Evolutionary conservation across 2,797 vertebrate species (phyloP).

Genomic region (Melanotaenia boesemani): DNA sequence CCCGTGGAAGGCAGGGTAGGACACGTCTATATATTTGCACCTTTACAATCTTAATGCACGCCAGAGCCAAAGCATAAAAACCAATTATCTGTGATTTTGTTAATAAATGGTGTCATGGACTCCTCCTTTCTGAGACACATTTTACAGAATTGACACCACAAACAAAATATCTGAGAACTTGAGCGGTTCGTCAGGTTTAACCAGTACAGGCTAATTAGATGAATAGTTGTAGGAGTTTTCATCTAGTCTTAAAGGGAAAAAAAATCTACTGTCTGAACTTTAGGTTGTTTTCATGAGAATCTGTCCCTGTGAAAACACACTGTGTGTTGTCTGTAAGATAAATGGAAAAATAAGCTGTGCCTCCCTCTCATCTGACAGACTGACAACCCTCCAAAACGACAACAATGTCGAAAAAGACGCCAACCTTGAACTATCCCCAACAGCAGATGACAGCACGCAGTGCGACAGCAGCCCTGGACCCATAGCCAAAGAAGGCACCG

Average conservation of each 20-base stretch:
- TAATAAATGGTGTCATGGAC: too few relatives aligned
- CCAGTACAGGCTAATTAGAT: neutral
- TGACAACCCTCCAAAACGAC: conserved; percentile 59
- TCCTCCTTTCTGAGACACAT: neutral
- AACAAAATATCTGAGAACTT: too few relatives aligned
- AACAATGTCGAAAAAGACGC: conserved; percentile 58
- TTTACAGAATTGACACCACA: neutral
- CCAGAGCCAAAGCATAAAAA: too few relatives aligned
- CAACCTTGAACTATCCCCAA: conserved; percentile 59
- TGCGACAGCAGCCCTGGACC: conserved; percentile 69
- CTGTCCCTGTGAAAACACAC: neutral
- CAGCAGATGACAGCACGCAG: conserved; percentile 81
- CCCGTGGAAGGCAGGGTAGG: too few relatives aligned
- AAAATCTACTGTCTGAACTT: neutral
- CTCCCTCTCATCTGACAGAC: conserved; percentile 51
- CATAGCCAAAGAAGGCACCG: conserved; percentile 62
- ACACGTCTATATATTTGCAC: too few relatives aligned
- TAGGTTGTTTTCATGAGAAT: neutral
- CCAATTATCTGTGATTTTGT: too few relatives aligned
- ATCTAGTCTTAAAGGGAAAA: neutral
- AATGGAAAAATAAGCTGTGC: neutral
- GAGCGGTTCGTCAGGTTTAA: too few relatives aligned
- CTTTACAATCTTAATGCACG: too few relatives aligned
- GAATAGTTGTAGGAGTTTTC: neutral
- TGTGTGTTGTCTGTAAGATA: neutral